Percentiles rank a stretch among this genome's conserved stretches.
These are phyloP conservation scores for Okamejei kenojei DNA, from an alignment of 2,797 vertebrate species.

Conservation along the genomic window DNA sequence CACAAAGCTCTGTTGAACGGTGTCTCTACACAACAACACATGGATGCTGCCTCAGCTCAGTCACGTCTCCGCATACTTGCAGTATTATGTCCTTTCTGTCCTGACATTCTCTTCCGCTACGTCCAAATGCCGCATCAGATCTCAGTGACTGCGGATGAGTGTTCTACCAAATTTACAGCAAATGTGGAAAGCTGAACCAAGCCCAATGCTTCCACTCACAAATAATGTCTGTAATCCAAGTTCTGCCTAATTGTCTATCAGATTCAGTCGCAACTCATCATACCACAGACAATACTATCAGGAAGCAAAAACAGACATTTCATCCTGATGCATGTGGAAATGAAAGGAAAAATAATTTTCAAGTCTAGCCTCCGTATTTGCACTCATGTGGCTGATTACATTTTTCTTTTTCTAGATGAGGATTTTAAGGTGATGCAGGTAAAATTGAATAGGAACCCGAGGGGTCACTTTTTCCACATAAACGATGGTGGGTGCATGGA, in stretches of 20 bases:
- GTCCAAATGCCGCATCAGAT: not conserved
- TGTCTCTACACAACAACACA: not conserved
- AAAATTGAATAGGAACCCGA: too few species aligned
- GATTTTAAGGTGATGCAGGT: too few species aligned
- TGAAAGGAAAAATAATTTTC: not conserved
- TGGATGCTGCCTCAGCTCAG: not conserved
- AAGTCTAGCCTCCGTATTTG: too few species aligned
- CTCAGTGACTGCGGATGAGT: not conserved
- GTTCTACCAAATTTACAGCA: not conserved
- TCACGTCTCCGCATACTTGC: not conserved
- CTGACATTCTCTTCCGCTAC: not conserved
- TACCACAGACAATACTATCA: conserved; percentile 4
- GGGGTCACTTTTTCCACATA: too few species aligned
- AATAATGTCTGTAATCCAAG: not conserved
- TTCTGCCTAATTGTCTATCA: not conserved
- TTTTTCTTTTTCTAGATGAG: not conserved
- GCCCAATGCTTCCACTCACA: not conserved
- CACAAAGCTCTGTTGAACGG: not conserved
- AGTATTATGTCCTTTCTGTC: not conserved
- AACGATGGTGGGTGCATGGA: too few species aligned
- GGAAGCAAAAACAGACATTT: conserved; percentile 3
- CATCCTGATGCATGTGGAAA: not conserved
- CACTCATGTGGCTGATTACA: not conserved
- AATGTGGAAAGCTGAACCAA: conserved; percentile 13
- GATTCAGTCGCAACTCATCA: not conserved